These are phyloP conservation scores for Chaenodraco wilsoni DNA, from an alignment of 2,797 vertebrate species.

Conservation along the genomic window DNA sequence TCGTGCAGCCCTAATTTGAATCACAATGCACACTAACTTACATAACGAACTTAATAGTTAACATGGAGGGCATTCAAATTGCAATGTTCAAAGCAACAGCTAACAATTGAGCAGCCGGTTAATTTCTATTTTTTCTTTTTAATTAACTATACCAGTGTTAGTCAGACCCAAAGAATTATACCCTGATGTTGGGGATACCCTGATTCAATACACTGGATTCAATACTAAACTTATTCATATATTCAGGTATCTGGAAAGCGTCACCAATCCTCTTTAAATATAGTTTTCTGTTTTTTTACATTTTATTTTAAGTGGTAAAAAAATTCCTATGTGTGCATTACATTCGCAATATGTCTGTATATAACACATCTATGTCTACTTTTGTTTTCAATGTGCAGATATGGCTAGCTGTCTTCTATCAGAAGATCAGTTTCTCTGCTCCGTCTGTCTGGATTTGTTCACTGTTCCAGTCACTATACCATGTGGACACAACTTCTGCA, in stretches of 20 bases:
- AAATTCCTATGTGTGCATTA: background rate
- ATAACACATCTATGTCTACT: background rate
- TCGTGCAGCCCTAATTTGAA: too few relatives aligned
- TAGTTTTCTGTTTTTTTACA: background rate
- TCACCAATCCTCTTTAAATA: background rate
- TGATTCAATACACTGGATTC: background rate
- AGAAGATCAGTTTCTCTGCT: too few relatives aligned
- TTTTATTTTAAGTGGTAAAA: background rate
- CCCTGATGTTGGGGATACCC: background rate
- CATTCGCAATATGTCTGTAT: background rate
- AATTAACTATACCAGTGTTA: background rate
- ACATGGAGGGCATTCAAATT: background rate
- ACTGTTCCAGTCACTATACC: too few relatives aligned
- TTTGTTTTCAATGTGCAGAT: background rate
- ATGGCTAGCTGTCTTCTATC: background rate
- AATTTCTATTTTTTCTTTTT: background rate
- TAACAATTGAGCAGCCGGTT: background rate
- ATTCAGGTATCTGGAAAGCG: background rate
- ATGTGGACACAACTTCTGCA: constrained; percentile 35
- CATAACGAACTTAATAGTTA: background rate
- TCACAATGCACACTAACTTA: too few relatives aligned
- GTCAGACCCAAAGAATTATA: background rate
- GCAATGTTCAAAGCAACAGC: background rate
- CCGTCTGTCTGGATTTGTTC: too few relatives aligned
- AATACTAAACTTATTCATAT: background rate